Evolutionary conservation across 2,113 vertebrate genomes (phyloP).

Genomic region (Agapornis roseicollis): DNA sequence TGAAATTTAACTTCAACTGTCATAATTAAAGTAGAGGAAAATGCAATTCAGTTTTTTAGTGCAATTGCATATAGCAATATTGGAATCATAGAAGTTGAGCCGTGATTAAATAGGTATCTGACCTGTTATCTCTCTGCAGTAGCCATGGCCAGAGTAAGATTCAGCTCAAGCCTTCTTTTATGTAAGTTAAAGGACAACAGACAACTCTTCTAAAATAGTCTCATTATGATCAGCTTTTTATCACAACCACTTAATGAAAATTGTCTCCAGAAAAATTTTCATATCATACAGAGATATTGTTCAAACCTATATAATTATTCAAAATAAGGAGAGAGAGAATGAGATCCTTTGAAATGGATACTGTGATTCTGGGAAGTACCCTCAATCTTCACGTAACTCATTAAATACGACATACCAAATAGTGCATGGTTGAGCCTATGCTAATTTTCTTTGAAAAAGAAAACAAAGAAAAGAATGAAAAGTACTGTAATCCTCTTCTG

Average conservation of each 20-base stretch:
- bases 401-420: neutral
- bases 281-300: neutral
- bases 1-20: neutral
- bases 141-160: neutral
- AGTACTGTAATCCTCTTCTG: neutral
- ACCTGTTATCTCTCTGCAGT: neutral
- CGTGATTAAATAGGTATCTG: neutral
- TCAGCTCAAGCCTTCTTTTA: neutral
- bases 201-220: neutral
- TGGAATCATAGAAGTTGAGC: neutral
- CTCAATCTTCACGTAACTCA: neutral
- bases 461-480: neutral
- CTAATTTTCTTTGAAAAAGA: neutral
- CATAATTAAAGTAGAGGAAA: neutral
- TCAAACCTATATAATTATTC: neutral
- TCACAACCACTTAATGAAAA: neutral
- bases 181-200: neutral
- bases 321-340: neutral
- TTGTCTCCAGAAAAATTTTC: neutral
- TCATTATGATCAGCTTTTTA: neutral
- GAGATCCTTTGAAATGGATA: neutral
- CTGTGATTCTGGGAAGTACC: neutral
- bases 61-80: neutral
- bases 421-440: neutral
- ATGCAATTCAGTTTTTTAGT: neutral